A percentile compares a stretch with the other conserved stretches of the same genome.
These are phyloP conservation scores for Yasuhikotakia modesta DNA, from an alignment of 2,797 vertebrate genomes.

Conservation along the genomic window DNA sequence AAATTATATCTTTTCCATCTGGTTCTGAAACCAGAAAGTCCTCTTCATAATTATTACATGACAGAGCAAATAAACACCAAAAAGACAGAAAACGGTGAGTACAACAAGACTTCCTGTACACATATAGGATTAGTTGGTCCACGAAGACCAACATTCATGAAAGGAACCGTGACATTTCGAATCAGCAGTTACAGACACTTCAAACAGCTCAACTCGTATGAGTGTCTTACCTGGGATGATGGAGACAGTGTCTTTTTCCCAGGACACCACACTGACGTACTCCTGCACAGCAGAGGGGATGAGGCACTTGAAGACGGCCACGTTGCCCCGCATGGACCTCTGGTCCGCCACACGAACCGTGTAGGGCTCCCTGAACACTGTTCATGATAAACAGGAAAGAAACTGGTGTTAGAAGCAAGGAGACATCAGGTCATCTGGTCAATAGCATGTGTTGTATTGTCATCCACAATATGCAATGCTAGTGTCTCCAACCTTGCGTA, in stretches of 20 bases:
- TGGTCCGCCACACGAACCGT: conserved; percentile 99
- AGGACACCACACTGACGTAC: conserved; percentile 97
- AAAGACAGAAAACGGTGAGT: background rate
- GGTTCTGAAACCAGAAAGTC: background rate
- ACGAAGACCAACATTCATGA: background rate
- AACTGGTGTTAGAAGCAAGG: background rate
- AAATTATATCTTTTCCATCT: background rate
- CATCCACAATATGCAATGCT: background rate
- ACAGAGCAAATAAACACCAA: background rate
- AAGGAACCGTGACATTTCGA: background rate
- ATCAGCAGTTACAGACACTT: conserved; percentile 1
- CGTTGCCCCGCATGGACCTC: conserved; percentile 98
- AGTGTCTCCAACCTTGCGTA: too few species aligned
- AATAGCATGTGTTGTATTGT: background rate
- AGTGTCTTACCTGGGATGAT: conserved; percentile 89
- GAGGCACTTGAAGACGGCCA: conserved; percentile 99
- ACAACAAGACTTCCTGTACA: background rate
- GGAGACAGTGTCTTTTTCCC: conserved; percentile 98
- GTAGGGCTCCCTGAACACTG: conserved; percentile 99
- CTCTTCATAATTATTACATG: background rate
- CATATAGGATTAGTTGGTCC: background rate
- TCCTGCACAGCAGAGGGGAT: conserved; percentile 98
- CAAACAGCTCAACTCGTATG: background rate
- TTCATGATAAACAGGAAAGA: conserved; percentile 26
- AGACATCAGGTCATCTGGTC: background rate